Base-by-base conservation (phyloP, 2,888 invertebrate genomes). In the Ischnura elegans region DNA sequence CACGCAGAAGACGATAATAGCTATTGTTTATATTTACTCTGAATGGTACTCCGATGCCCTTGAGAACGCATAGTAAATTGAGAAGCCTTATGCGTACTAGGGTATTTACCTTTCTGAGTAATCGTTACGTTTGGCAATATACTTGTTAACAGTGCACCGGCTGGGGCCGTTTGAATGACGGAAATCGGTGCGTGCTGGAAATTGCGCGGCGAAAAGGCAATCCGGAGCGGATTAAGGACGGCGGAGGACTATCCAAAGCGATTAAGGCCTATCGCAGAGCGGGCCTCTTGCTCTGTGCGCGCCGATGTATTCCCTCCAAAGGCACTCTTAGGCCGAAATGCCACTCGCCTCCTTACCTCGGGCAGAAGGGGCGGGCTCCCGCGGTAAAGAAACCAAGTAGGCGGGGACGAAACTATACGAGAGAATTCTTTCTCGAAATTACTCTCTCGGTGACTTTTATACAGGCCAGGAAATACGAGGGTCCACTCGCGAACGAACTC, bases 161-260 rank as follows among this genome's bases (percentile, higher is more conserved):
- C 36, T 25, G 76, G 76, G 76, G 76, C 36, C 36, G 36, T 76
- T 76, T 76, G 76, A 76, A 36, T 36, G 90, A 66, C n/a, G 43
- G n/a, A n/a, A n/a, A n/a, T n/a, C n/a, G n/a, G 61, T 66, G 90
- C 61, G 66, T 90, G 90, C 61, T 90, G 90, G 90, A 90, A 90
- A 90, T 90, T 42, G 90, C 42, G 25, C 45, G 90, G 90, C 16
- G 66, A 66, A 87, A 61, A 21, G 90, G 21, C 36, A n/a, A 66
- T 90, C 90, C 43, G n/a, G 16, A n/a, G 43, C 16, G 66, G 87
- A 36, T 86, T 45, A 25, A 90, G n/a, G 90, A 36, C 55, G 90
- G 25, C 45, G 86, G n/a, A 45, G 43, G 61, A 16, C 43, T 25
- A 10, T 55, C 36, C n/a, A 47, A 43, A 45, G 61, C 42, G 61